These are phyloP conservation scores for Ophion ellenae DNA, from an alignment of 2,888 invertebrate species.

Conservation along the genomic window DNA sequence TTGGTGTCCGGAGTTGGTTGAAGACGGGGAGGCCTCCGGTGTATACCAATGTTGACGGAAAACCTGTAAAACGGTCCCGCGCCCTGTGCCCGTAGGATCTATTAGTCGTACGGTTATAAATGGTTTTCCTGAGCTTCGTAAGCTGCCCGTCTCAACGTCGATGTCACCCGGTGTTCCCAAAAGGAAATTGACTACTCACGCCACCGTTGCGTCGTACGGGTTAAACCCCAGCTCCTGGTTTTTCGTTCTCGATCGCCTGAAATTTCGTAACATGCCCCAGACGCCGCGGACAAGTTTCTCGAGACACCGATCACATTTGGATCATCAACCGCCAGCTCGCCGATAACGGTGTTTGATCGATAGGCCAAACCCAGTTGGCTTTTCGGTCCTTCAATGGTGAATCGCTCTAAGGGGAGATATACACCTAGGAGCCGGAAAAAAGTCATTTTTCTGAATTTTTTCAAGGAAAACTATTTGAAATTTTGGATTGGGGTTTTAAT, in stretches of 20 bases:
- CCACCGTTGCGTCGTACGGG: conserved; percentile 45
- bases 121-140: conserved; percentile 75
- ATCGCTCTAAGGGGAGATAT: neutral
- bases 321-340: neutral
- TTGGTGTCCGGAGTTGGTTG: conserved; percentile 27
- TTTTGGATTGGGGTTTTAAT: no score
- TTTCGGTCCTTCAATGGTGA: neutral
- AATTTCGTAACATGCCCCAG: conserved; percentile 10
- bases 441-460: no score
- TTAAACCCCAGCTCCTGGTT: conserved; percentile 26
- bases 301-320: neutral
- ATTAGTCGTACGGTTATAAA: conserved; percentile 80
- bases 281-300: neutral
- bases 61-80: conserved; percentile 80
- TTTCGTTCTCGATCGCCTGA: conserved; percentile 14
- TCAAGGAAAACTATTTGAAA: no score
- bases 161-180: conserved; percentile 79
- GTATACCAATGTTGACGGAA: conserved; percentile 81
- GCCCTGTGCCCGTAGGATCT: conserved; percentile 75
- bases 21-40: conserved; percentile 67
- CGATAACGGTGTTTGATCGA: neutral
- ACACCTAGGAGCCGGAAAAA: no score
- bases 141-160: conserved; percentile 66
- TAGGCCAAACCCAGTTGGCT: neutral
- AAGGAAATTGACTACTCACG: conserved; percentile 82